Conservation (phyloP, 1,140 invertebrate genomes). For the Lamellibrachia luymesi region DNA sequence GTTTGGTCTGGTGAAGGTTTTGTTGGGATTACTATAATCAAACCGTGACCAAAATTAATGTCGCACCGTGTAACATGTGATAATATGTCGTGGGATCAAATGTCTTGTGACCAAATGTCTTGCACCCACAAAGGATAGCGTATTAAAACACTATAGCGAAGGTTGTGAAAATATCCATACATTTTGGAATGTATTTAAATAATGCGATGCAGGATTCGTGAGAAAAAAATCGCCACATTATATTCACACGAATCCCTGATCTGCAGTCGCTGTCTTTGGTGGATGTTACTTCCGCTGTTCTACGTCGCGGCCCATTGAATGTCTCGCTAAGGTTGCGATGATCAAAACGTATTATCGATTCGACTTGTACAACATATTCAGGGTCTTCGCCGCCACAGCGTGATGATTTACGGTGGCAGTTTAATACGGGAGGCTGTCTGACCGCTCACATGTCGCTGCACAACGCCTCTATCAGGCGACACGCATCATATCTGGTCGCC, state of each 20-base stretch:
- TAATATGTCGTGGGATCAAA: too few relatives aligned
- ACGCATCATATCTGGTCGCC: not conserved
- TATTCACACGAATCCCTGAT: not conserved
- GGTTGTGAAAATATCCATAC: too few relatives aligned
- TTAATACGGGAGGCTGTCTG: not conserved
- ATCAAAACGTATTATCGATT: not conserved
- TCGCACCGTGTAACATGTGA: too few relatives aligned
- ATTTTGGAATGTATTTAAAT: not conserved
- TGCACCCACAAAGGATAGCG: too few relatives aligned
- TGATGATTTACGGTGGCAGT: not conserved
- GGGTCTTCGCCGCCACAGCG: not conserved
- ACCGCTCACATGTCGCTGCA: not conserved
- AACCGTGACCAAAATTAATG: too few relatives aligned
- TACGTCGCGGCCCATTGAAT: not conserved
- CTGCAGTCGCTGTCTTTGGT: not conserved
- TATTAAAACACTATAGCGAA: too few relatives aligned
- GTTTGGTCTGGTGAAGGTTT: too few relatives aligned
- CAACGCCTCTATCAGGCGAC: not conserved
- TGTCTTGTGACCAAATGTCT: too few relatives aligned
- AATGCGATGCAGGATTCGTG: not conserved
- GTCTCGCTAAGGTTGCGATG: not conserved
- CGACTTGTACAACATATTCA: not conserved
- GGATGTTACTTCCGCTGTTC: not conserved
- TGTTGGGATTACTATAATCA: too few relatives aligned
- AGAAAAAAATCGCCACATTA: not conserved